These are phyloP conservation scores for Drosophila malerkotliana DNA, from an alignment of 1,140 invertebrate species.

Conservation along the genomic window DNA sequence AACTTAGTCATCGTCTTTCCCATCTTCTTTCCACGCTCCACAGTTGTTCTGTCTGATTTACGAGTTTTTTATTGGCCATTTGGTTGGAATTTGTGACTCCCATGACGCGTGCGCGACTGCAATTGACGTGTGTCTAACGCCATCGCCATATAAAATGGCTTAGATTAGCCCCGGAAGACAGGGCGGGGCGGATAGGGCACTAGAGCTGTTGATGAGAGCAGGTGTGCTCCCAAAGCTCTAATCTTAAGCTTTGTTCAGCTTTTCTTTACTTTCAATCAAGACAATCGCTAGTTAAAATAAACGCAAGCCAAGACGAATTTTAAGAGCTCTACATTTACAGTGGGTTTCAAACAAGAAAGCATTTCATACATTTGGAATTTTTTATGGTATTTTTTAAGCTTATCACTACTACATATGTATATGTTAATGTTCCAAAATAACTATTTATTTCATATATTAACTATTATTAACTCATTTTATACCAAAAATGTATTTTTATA, in stretches of 20 bases:
- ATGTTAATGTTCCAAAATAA: no score
- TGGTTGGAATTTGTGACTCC: constrained; percentile 23
- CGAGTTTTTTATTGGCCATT: constrained; percentile 2
- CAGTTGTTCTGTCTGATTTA: constrained; percentile 1
- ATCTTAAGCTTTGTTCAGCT: constrained; percentile 32
- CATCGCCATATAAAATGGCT: constrained; percentile 23
- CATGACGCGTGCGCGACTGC: constrained; percentile 64
- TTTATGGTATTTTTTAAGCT: no score
- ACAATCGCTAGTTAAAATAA: constrained; percentile 6
- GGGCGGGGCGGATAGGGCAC: background rate
- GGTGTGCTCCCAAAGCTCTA: constrained; percentile 32
- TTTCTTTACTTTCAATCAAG: constrained; percentile 62
- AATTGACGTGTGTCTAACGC: constrained; percentile 40
- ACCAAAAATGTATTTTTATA: no score
- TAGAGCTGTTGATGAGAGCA: background rate
- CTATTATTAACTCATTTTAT: no score
- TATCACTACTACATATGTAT: no score
- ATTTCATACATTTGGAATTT: no score
- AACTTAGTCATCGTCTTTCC: constrained; percentile 63
- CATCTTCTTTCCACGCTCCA: constrained; percentile 34
- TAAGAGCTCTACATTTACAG: background rate
- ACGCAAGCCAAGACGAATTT: background rate
- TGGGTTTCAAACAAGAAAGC: background rate
- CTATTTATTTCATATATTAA: no score
- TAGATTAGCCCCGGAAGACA: background rate